Conservation (phyloP, 1,140 invertebrate genomes). For the Hyles vespertilio region DNA sequence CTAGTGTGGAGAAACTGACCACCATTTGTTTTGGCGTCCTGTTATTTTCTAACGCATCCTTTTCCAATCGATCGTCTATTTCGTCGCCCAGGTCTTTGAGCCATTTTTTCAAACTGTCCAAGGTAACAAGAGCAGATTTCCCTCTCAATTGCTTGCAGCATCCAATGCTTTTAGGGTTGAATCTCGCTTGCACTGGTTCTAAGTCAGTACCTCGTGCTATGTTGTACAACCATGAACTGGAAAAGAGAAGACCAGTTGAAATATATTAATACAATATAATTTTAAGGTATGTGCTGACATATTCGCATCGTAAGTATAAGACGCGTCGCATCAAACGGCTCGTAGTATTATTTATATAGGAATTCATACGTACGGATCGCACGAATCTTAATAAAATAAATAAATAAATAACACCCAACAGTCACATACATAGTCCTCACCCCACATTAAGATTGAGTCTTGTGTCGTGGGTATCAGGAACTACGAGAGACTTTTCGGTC, state of each 20-base stretch:
- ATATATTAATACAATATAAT: background rate
- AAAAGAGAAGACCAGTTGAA: conserved; percentile 23
- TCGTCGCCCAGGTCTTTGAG: conserved; percentile 87
- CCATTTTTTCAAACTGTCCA: conserved; percentile 88
- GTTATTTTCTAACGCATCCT: conserved; percentile 85
- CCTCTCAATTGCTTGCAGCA: conserved; percentile 97
- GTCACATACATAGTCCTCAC: no score
- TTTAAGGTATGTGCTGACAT: no score
- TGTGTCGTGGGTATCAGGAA: no score
- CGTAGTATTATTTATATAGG: no score
- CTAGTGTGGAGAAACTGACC: conserved; percentile 74
- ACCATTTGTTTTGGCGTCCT: conserved; percentile 81
- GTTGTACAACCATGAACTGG: conserved; percentile 89
- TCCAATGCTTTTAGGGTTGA: conserved; percentile 95
- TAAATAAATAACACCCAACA: no score
- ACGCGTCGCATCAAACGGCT: no score
- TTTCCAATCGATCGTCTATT: conserved; percentile 88
- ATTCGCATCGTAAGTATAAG: no score
- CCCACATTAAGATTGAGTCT: no score
- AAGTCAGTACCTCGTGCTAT: conserved; percentile 91
- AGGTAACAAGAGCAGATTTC: conserved; percentile 82
- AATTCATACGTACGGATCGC: no score
- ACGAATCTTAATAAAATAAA: no score
- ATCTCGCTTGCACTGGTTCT: conserved; percentile 88
- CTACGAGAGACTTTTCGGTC: no score